These are phyloP conservation scores for Colius striatus DNA, from an alignment of 2,113 vertebrate species.

Conservation along the genomic window DNA sequence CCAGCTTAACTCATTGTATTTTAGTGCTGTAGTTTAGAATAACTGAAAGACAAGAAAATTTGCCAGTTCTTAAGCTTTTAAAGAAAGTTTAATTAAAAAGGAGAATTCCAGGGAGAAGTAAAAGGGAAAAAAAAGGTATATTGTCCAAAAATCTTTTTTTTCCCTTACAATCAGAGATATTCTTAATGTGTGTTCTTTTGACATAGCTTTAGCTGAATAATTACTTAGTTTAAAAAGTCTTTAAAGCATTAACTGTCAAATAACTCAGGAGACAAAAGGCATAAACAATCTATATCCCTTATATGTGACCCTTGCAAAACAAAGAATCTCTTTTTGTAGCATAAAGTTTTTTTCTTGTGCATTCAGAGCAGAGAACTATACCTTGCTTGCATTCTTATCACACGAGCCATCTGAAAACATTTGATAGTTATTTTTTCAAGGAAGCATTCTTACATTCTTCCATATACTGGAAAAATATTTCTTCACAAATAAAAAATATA, in stretches of 20 bases:
- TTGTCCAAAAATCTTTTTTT: neutral
- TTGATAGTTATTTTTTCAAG: neutral
- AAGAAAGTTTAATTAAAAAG: neutral
- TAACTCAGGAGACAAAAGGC: neutral
- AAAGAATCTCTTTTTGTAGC: neutral
- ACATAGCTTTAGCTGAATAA: neutral
- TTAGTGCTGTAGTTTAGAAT: neutral
- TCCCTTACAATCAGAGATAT: neutral
- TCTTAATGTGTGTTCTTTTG: neutral
- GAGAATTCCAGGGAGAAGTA: neutral
- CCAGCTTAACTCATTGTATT: neutral
- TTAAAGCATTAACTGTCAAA: neutral
- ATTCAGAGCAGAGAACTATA: neutral
- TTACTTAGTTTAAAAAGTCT: neutral
- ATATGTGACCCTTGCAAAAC: neutral
- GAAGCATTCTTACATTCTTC: neutral
- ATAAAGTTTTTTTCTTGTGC: neutral
- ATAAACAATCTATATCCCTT: neutral
- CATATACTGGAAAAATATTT: neutral
- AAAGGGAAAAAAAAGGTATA: neutral
- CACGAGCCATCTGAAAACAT: neutral
- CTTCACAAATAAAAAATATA: neutral
- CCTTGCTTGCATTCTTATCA: neutral
- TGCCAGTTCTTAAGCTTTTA: neutral
- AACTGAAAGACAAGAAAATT: neutral